Evolutionary conservation across 2,113 vertebrate genomes (phyloP), one percentile per base, ranked within the genome.

Genomic region (Rhinichthys klamathensis): DNA sequence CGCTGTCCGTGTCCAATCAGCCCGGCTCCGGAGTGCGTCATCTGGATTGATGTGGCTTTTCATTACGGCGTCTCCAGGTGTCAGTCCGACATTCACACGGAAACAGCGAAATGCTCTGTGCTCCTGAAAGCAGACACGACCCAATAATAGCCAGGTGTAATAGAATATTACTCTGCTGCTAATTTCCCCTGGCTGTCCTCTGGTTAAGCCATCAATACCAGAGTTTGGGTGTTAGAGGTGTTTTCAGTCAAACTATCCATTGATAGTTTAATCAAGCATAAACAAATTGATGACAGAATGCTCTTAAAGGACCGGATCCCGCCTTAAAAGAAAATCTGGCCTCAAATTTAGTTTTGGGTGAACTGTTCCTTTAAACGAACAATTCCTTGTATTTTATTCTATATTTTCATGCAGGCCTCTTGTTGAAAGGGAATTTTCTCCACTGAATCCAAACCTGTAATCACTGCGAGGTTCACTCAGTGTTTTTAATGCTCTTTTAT

Each of bases 41-140:
- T 73, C 65, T 25, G 49, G 72, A 74, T 70, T 63, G 80, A 89
- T 87, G 69, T 70, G 69, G 88, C 80, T 88, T 85, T 88, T 87
- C 78, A 72, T 87, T 84, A 60, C 44, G 38, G 75, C 44, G 25
- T 89, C 86, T 85, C 72, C 83, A 84, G 83, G 84, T 90, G 87
- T 87, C 84, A 63, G 72, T 83, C 58, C 51, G 41, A 51, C 73
- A 44, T 84, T 87, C 79, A 72, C 70, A n/a, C 79, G n/a, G 44
- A 74, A 78, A 85, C 80, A 61, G 82, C 73, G 75, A 56, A n/a
- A 79, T 79, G 77, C 73, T 88, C 60, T 15, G 21, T 49, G 21
- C 46, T 23, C 25, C 84, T 49, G 41, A 82, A 72, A 82, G 84
- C 82, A 86, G 84, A 81, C 70, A 84, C 21, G 32, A 54, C 67